Evolutionary conservation across 1,140 invertebrate species (phyloP), one percentile per base, ranked within the genome.

Genomic region (Dufourea novaeangliae): DNA sequence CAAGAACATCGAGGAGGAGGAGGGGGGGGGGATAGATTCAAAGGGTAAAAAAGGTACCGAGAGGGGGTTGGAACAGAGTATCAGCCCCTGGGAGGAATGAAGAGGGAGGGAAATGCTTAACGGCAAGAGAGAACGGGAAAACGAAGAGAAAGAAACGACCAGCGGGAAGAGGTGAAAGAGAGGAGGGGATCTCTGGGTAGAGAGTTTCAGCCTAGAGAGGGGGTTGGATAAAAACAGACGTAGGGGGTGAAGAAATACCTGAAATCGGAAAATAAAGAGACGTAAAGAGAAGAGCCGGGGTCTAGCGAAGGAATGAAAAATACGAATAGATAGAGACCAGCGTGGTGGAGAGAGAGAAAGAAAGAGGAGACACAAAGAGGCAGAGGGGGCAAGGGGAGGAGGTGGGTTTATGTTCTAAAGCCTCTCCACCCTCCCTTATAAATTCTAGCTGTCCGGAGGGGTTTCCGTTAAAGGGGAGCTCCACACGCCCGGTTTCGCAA

Each of bases 381-480:
- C 32, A n/a, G 22, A 44, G n/a, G 44, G 44, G 50, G 37, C 22
- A 46, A 2, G 34, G 59, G 73, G 59, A 52, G 61, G 68, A 78
- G 52, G 59, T 44, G 50, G 71, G 44, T 70, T 68, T 59, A 56
- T 41, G 59, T 57, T 76, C 62, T 59, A 84, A 83, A 84, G 71
- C 71, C 56, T 17, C 62, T 25, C 41, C 34, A 63, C 68, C 66
- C 68, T 76, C 57, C 78, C 63, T 68, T 66, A 57, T 80, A 83
- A 83, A 84, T 83, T 84, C 64, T 75, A 54, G n/a, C 44, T 68
- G 62, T n/a, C 62, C 46, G 27, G 44, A 34, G 66, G 70, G 34
- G 20, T 76, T 72, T 83, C 63, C 34, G 27, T 84, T 84, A 84
- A 84, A 84, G 83, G 22, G 41, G 82, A 84, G 41, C 72, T n/a